Evolutionary conservation across 1,140 invertebrate species (phyloP).

Genomic region (Scaptodrosophila lebanonensis): DNA sequence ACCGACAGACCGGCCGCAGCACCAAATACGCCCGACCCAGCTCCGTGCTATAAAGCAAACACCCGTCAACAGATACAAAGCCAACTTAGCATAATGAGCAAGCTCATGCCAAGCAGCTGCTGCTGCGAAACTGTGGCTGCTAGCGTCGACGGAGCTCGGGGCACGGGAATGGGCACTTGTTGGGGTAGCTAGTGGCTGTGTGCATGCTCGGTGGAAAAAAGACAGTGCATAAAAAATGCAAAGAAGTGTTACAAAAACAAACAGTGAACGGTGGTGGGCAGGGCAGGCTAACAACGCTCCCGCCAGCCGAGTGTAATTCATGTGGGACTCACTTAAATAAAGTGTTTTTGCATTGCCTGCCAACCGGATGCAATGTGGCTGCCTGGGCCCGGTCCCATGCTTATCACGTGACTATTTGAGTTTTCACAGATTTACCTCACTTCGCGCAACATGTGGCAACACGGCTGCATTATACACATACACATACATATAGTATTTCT

Average conservation of each 20-base stretch:
- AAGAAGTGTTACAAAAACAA: constrained; percentile 73
- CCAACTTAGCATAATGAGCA: constrained; percentile 54
- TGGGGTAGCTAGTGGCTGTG: constrained; percentile 11
- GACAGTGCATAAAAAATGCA: constrained; percentile 58
- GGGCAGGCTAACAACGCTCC: constrained; percentile 6
- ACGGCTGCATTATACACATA: constrained; percentile 41
- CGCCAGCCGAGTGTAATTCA: constrained; percentile 67
- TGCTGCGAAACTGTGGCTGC: constrained; percentile 54
- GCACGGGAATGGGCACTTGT: constrained; percentile 56
- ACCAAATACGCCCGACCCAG: no score
- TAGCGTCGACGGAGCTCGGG: no score
- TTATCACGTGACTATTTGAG: constrained; percentile 58
- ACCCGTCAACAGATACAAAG: constrained; percentile 5
- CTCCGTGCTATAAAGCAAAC: constrained; percentile 10
- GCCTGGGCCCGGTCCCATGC: constrained; percentile 10
- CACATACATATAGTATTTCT: constrained; percentile 11
- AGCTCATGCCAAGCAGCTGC: constrained; percentile 22
- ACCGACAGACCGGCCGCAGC: no score
- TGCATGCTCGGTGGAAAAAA: constrained; percentile 39
- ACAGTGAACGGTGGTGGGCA: constrained; percentile 41
- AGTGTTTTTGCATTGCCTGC: constrained; percentile 75
- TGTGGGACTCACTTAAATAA: constrained; percentile 76
- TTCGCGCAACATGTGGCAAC: constrained; percentile 30
- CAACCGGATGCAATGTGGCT: constrained; percentile 52
- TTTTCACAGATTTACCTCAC: constrained; percentile 56